Base-by-base conservation (phyloP, 2,797 vertebrate species). In the Anguilla obscura region DNA sequence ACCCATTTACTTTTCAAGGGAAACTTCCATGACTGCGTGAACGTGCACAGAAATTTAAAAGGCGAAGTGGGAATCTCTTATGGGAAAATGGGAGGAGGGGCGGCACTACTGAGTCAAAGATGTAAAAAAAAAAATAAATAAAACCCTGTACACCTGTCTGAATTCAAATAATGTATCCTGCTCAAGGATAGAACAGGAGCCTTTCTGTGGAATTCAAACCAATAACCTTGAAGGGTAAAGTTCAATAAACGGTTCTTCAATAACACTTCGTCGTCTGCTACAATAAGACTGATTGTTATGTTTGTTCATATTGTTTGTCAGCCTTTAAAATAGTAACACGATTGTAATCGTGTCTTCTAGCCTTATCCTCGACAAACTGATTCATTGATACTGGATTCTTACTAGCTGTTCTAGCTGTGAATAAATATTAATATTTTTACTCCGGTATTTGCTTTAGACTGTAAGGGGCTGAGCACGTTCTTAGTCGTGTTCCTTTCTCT, bases 401-500 rank as follows among this genome's bases (percentile, higher is more conserved):
- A 40, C 33, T 79, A 45, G 74, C 16, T 79, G 63, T 1, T 18
- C 33, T 79, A 45, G 74, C 16, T 79, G 63, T 27, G 16, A 79
- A 36, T 79, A 45, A 40, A 79, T 2, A n/a, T 24, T n/a, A n/a
- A 54, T 52, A 9, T 24, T 45, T 45, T 45, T 45, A 45, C 40
- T 9, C 30, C 56, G 7, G 2, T 30, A 21, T 30, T 50, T 21
- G 18, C 84, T 48, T 66, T 33, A 16, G 21, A 84, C 30, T 40
- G 9, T 36, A 33, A 58, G 27, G 71, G 33, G 16, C 27, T 69
- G 56, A 48, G 60, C 27, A 40, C 63, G 14, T 60, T 54, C 54
- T 10, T 45, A n/a, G n/a, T 58, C 66, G 52, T 80, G 66, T 56
- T 85, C 88, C 63, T 86, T 80, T 85, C 50, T 24, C 52, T 27